Conservation (phyloP, 2,888 invertebrate species). For the Lapara coniferarum region DNA sequence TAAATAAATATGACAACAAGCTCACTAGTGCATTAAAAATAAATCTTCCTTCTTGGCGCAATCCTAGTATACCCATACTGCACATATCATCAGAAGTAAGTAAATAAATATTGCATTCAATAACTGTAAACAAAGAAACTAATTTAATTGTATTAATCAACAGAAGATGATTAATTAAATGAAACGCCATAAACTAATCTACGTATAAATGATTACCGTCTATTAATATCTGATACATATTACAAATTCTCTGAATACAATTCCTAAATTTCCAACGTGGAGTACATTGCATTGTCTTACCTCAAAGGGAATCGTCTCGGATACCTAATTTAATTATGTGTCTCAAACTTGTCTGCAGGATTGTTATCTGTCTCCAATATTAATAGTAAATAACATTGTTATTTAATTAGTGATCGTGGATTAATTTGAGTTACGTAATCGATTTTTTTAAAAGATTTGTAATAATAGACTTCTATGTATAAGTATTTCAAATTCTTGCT, state of each 20-base stretch:
- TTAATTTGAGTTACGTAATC: neutral
- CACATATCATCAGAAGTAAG: too few species aligned
- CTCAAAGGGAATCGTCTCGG: constrained; percentile 50
- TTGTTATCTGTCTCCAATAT: constrained; percentile 35
- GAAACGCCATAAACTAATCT: neutral
- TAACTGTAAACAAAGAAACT: too few species aligned
- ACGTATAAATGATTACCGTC: constrained; percentile 9
- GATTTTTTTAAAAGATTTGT: too few species aligned
- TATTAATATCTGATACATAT: constrained; percentile 17
- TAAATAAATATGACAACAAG: too few species aligned
- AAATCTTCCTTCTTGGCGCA: too few species aligned
- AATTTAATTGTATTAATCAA: neutral
- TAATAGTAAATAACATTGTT: constrained; percentile 45
- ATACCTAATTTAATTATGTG: constrained; percentile 69
- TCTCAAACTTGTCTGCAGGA: constrained; percentile 52
- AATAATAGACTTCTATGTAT: too few species aligned
- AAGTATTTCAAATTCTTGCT: too few species aligned
- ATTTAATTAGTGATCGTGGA: constrained; percentile 14
- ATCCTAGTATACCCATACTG: too few species aligned
- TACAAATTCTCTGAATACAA: constrained; percentile 31
- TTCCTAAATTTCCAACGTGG: constrained; percentile 36
- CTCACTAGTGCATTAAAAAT: too few species aligned
- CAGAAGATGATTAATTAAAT: neutral
- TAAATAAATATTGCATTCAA: too few species aligned
- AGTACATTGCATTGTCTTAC: constrained; percentile 36